phyloP scores from a whole-genome alignment of 2,797 vertebrate species.

The Borostomias antarcticus region DNA sequence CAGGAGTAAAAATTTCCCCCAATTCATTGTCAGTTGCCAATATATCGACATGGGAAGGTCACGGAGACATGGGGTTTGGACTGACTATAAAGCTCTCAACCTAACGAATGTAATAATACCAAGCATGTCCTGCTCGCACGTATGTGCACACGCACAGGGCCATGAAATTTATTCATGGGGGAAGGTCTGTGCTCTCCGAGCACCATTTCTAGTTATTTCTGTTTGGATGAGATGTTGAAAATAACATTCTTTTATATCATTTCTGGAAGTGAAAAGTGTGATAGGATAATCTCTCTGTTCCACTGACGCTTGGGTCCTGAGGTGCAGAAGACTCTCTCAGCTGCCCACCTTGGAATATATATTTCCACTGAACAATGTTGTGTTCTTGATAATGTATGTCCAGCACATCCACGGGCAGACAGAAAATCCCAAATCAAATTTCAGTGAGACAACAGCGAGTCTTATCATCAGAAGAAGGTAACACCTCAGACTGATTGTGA shows the following conservation, averaged over 20 bases:
- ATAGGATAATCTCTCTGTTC: background rate
- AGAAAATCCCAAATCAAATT: slow-evolving; percentile 64
- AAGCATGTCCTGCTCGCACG: too few relatives aligned
- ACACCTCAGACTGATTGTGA: slow-evolving; percentile 55
- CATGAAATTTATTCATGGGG: too few relatives aligned
- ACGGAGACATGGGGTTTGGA: too few relatives aligned
- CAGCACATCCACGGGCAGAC: slow-evolving; percentile 47
- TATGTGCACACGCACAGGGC: too few relatives aligned
- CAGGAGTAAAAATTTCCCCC: too few relatives aligned
- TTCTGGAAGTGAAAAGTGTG: background rate
- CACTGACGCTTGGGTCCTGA: background rate
- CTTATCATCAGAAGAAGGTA: slow-evolving; percentile 48
- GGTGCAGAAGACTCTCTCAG: background rate
- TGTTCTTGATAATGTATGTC: slow-evolving; percentile 41
- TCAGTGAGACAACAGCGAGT: slow-evolving; percentile 49
- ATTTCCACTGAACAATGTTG: slow-evolving; percentile 9
- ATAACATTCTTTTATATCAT: too few relatives aligned
- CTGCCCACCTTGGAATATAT: background rate
- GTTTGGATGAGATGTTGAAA: too few relatives aligned
- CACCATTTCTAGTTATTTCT: too few relatives aligned
- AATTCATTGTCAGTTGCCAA: background rate
- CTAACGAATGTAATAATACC: too few relatives aligned
- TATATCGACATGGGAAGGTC: too few relatives aligned
- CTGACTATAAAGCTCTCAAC: too few relatives aligned
- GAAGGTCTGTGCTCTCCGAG: too few relatives aligned